These are phyloP conservation scores for Marasmarcha lunaedactyla DNA, from an alignment of 2,888 invertebrate genomes.

Conservation along the genomic window DNA sequence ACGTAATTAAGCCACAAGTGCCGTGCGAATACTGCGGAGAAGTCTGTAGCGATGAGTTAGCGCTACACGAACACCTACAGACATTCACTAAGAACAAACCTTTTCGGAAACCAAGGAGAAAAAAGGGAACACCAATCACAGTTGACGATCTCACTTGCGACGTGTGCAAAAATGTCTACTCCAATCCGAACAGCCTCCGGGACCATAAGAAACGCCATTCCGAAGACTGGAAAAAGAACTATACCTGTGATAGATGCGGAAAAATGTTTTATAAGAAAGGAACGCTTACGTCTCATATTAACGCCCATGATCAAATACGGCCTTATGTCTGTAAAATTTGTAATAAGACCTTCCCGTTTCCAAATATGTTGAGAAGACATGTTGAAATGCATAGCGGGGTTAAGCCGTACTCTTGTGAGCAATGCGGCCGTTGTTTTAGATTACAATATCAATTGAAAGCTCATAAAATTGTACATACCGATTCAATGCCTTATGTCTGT, in stretches of 20 bases:
- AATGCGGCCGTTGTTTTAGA: slow-evolving; percentile 59
- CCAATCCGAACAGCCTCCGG: slow-evolving; percentile 11
- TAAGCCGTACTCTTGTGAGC: slow-evolving; percentile 54
- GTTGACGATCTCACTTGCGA: slow-evolving; percentile 11
- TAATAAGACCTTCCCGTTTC: slow-evolving; percentile 50
- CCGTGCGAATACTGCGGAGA: slow-evolving; percentile 8
- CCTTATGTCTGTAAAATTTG: slow-evolving; percentile 55
- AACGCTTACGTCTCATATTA: slow-evolving; percentile 50
- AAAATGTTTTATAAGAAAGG: slow-evolving; percentile 60
- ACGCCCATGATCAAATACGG: slow-evolving; percentile 48
- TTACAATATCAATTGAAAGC: slow-evolving; percentile 79
- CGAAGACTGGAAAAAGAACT: slow-evolving; percentile 40
- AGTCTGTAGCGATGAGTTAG: slow-evolving; percentile 2
- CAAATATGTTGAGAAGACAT: slow-evolving; percentile 51
- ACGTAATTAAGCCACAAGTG: slow-evolving; percentile 2
- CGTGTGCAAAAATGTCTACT: slow-evolving; percentile 10
- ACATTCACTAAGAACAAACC: background rate
- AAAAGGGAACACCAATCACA: slow-evolving; percentile 2
- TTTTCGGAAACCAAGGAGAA: background rate
- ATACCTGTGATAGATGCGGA: slow-evolving; percentile 55
- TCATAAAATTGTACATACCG: slow-evolving; percentile 82
- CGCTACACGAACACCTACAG: background rate
- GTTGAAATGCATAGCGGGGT: slow-evolving; percentile 57
- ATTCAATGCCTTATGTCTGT: slow-evolving; percentile 82
- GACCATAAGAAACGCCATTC: slow-evolving; percentile 73